phyloP scores from a whole-genome alignment of 1,140 invertebrate species.

The Scaptomyza graminum region DNA sequence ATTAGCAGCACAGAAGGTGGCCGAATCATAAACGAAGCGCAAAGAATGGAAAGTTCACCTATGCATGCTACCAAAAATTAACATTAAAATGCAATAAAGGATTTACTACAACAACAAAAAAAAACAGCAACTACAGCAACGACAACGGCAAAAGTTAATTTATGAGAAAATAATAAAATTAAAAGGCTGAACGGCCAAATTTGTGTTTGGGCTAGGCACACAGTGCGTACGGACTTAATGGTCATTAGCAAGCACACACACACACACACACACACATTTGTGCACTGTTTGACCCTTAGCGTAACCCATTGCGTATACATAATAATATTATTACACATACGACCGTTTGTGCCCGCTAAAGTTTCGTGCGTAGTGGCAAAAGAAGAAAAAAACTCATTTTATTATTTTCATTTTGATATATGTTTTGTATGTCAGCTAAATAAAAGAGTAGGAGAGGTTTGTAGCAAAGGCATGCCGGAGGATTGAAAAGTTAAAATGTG shows the following conservation, averaged over 20 bases:
- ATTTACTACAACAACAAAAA: slow-evolving; percentile 17
- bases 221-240: slow-evolving; percentile 59
- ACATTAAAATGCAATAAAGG: slow-evolving; percentile 80
- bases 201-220: slow-evolving; percentile 43
- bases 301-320: slow-evolving; percentile 41
- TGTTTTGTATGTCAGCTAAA: slow-evolving; percentile 29
- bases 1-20: slow-evolving; percentile 63
- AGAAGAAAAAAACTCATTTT: slow-evolving; percentile 45
- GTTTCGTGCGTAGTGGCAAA: slow-evolving; percentile 39
- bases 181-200: slow-evolving; percentile 52
- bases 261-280: slow-evolving; percentile 11
- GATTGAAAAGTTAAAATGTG: neutral
- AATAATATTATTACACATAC: slow-evolving; percentile 68
- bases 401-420: slow-evolving; percentile 38
- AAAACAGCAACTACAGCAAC: slow-evolving; percentile 30
- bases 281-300: slow-evolving; percentile 27
- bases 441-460: neutral
- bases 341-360: slow-evolving; percentile 36
- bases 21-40: slow-evolving; percentile 22
- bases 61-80: slow-evolving; percentile 59
- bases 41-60: slow-evolving; percentile 33
- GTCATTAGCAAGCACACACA: slow-evolving; percentile 58
- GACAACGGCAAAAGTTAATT: slow-evolving; percentile 37
- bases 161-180: slow-evolving; percentile 79
- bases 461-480: too few species aligned